These are phyloP conservation scores for Diadophis punctatus DNA, from an alignment of 2,113 vertebrate species.

Conservation along the genomic window DNA sequence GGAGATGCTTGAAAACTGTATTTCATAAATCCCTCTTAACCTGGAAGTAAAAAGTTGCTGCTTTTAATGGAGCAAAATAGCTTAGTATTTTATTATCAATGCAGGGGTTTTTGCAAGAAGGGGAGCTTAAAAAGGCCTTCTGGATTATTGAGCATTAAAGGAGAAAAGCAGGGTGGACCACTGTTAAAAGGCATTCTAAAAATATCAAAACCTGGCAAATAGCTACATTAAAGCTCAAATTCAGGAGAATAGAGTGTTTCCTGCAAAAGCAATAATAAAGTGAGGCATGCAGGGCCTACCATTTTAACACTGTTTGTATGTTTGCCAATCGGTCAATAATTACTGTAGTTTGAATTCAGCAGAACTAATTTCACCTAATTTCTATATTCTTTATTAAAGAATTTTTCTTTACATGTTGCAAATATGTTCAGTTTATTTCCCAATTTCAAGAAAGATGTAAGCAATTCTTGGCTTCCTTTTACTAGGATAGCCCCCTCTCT, in stretches of 20 bases:
- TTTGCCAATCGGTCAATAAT: neutral
- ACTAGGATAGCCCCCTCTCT: slow-evolving; percentile 30
- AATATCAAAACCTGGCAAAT: slow-evolving; percentile 74
- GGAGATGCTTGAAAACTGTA: slow-evolving; percentile 33
- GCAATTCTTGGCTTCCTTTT: neutral
- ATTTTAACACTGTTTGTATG: slow-evolving; percentile 21
- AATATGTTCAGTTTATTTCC: neutral
- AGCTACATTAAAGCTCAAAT: slow-evolving; percentile 77
- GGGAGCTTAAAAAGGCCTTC: slow-evolving; percentile 66
- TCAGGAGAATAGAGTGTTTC: slow-evolving; percentile 51
- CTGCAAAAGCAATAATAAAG: slow-evolving; percentile 27
- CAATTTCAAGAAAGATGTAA: neutral
- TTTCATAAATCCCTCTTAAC: slow-evolving; percentile 38
- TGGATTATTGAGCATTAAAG: slow-evolving; percentile 65
- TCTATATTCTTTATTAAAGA: neutral
- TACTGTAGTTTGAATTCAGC: neutral
- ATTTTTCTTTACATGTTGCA: neutral
- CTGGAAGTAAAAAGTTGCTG: slow-evolving; percentile 60
- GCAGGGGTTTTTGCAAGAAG: slow-evolving; percentile 48
- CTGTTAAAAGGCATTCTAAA: slow-evolving; percentile 47
- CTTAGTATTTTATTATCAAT: slow-evolving; percentile 18
- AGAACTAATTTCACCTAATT: neutral
- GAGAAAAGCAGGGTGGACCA: slow-evolving; percentile 75
- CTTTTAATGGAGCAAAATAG: slow-evolving; percentile 33
- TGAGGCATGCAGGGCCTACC: slow-evolving; percentile 1